Conservation (phyloP, 2,888 invertebrate species). For the Orthonevra nobilis region DNA sequence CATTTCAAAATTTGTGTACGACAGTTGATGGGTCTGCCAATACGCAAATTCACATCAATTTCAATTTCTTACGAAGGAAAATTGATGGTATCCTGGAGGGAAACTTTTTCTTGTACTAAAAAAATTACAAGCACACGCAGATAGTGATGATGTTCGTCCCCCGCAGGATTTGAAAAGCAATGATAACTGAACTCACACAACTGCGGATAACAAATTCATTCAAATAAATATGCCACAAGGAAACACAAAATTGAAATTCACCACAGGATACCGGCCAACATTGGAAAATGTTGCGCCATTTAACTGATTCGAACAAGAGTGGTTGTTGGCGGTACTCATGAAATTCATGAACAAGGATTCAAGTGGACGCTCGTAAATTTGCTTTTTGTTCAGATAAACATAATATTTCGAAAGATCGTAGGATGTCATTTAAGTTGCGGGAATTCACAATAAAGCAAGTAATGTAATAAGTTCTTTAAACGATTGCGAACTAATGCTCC, state of each 20-base stretch:
- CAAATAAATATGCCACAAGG: slow-evolving; percentile 2
- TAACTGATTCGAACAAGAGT: slow-evolving; percentile 10
- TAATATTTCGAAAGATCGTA: too few species aligned
- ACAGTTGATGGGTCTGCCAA: slow-evolving; percentile 2
- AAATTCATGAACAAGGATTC: too few species aligned
- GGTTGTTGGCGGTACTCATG: neutral
- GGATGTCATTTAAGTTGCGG: too few species aligned
- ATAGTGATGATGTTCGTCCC: neutral
- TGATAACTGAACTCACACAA: slow-evolving; percentile 15
- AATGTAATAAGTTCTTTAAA: too few species aligned
- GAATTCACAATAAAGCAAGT: too few species aligned
- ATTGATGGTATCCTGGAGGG: neutral
- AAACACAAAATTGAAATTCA: slow-evolving; percentile 24
- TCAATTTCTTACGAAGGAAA: neutral
- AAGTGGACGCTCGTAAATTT: too few species aligned
- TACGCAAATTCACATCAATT: slow-evolving; percentile 15
- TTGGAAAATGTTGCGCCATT: neutral
- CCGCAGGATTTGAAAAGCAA: neutral
- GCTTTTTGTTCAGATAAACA: too few species aligned
- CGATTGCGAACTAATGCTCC: too few species aligned
- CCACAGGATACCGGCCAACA: slow-evolving; percentile 11
- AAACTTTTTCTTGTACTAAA: slow-evolving; percentile 11
- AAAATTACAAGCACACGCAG: neutral
- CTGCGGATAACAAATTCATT: neutral
- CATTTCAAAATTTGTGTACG: slow-evolving; percentile 9